Base-by-base conservation (phyloP, 2,797 vertebrate genomes). In the Orestias chungarensis region DNA sequence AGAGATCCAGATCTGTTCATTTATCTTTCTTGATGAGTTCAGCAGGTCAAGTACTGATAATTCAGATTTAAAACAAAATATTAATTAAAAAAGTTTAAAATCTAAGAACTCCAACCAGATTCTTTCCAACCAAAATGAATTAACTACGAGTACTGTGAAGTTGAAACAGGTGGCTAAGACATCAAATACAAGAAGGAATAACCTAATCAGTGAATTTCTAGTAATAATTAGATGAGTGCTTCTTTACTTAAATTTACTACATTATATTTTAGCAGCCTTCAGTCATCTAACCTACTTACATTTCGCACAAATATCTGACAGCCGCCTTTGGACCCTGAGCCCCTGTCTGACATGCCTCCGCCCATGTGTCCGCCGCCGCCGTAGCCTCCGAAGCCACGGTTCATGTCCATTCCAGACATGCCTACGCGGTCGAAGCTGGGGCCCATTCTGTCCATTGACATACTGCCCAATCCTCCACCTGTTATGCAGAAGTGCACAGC, bases 301-400 rank as follows among this genome's bases (percentile, higher is more conserved):
- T 99, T 99, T 95, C 97, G 93, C 84, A 97, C 98, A 95, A 99
- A 99, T 93, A 99, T 99, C 92, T 98, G 97, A 92, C 97, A 99
- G 83, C 97, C 97, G 76, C 91, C 97, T 93, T 97, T 98, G 81
- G 96, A 94, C 75, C 95, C 96, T 18, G 94, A 91, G 68, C 92
- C 83, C 90, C 97, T 91, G 75, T 98, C 97, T 71, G 95, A 95
- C 93, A 97, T 94, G 82, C 94, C 95, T 70, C 96, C 89, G 62
- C 96, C 96, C 94, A 98, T 94, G 0, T 95, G 95, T 72, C 95
- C 93, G 44, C 95, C 95, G 0, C 95, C 94, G 44, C 96, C 93
- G 74, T 90, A 95, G 54, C 93, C 92, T 25, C 94, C 90, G 38
- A 97, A 99, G 66, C 96, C 95, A 66, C 96, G 95, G 76, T 95